These are phyloP conservation scores for Nyctibius bracteatus DNA, from an alignment of 2,113 vertebrate genomes.

Conservation along the genomic window DNA sequence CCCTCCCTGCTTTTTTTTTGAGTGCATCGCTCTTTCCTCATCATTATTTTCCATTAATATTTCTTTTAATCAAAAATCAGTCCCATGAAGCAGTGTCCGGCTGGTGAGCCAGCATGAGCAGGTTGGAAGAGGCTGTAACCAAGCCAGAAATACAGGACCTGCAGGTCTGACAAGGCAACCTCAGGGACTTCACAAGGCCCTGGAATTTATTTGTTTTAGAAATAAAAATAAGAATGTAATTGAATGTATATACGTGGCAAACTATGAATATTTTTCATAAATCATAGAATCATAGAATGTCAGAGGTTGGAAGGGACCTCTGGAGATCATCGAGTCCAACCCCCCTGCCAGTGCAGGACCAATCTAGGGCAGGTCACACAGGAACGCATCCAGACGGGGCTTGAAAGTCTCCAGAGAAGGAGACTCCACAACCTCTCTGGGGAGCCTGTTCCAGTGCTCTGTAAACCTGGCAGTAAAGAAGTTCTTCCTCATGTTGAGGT, in stretches of 20 bases:
- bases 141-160: not conserved
- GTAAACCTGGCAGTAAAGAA: too few species aligned
- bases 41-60: not conserved
- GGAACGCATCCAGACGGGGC: too few species aligned
- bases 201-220: not conserved
- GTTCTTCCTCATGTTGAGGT: too few species aligned
- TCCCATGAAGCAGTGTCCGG: not conserved
- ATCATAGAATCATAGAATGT: too few species aligned
- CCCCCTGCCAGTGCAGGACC: too few species aligned
- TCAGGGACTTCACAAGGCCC: not conserved
- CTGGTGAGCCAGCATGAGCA: not conserved
- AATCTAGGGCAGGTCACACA: too few species aligned
- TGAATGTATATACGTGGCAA: not conserved
- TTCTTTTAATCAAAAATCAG: not conserved
- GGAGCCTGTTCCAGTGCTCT: too few species aligned
- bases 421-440: too few species aligned
- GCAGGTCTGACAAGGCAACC: not conserved
- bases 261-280: fast-evolving
- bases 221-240: not conserved
- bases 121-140: not conserved
- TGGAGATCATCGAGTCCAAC: too few species aligned
- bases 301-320: too few species aligned
- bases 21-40: not conserved
- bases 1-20: not conserved
- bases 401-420: too few species aligned